Conservation (phyloP, 2,113 vertebrate species). For the Castor canadensis region DNA sequence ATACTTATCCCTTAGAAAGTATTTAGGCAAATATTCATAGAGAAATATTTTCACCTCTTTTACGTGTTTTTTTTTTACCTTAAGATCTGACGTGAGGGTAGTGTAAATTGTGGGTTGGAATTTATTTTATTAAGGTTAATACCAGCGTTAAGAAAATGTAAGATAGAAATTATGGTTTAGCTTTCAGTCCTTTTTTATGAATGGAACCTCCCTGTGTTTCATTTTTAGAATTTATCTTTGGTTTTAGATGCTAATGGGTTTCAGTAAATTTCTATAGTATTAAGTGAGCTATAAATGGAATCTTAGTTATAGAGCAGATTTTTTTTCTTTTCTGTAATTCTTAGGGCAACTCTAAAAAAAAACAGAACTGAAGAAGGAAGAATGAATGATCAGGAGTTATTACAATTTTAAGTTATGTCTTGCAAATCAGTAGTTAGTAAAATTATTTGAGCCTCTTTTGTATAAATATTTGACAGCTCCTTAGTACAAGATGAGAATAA, state of each 20-base stretch:
- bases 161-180: neutral
- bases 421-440: neutral
- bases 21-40: neutral
- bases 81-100: neutral
- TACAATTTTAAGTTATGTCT: conserved; percentile 1
- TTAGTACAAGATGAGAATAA: neutral
- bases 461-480: neutral
- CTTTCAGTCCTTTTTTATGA: neutral
- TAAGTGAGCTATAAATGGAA: neutral
- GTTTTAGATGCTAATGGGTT: neutral
- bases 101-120: neutral
- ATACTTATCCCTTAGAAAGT: conserved; percentile 11
- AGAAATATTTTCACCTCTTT: neutral
- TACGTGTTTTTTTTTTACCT: neutral
- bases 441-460: neutral
- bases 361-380: neutral
- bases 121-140: neutral
- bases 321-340: neutral
- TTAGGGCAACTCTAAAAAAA: neutral
- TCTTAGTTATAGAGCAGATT: neutral
- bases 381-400: neutral
- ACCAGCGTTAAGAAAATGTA: neutral
- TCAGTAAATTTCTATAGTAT: neutral
- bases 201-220: neutral
- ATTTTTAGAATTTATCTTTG: neutral